Conservation (phyloP, 2,888 invertebrate species). For the Tetropium fuscum region DNA sequence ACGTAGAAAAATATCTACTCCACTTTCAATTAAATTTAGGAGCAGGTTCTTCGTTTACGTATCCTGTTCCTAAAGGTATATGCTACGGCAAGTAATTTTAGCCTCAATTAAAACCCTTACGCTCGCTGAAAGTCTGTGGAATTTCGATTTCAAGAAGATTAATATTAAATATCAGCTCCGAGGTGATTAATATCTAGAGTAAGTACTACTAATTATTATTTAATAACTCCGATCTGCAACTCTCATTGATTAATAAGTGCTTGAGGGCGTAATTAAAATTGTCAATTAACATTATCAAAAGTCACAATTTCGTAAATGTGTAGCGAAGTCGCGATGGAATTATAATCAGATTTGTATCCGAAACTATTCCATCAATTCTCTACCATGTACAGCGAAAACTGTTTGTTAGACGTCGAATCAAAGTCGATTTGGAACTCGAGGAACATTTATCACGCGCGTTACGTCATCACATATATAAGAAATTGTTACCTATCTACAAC, state of each 20-base stretch:
- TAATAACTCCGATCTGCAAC: slow-evolving; percentile 63
- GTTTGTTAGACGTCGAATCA: slow-evolving; percentile 62
- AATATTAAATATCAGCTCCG: slow-evolving; percentile 63
- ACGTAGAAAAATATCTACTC: no score
- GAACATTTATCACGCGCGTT: slow-evolving; percentile 61
- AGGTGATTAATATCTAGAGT: slow-evolving; percentile 60
- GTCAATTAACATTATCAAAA: slow-evolving; percentile 59
- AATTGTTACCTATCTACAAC: slow-evolving; percentile 48
- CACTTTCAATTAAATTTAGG: no score
- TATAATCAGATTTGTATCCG: slow-evolving; percentile 17
- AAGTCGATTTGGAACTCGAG: slow-evolving; percentile 59
- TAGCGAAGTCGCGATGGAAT: slow-evolving; percentile 8
- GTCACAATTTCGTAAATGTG: slow-evolving; percentile 12
- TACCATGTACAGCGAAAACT: slow-evolving; percentile 31
- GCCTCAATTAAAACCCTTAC: background rate
- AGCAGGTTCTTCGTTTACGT: no score
- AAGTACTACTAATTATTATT: slow-evolving; percentile 65
- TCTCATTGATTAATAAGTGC: slow-evolving; percentile 66
- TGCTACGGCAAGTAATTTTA: background rate
- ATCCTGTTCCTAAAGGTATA: background rate
- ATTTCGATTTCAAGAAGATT: slow-evolving; percentile 54
- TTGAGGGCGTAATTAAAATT: slow-evolving; percentile 65
- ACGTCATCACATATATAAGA: slow-evolving; percentile 57
- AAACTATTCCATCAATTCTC: slow-evolving; percentile 16
- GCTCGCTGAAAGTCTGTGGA: slow-evolving; percentile 21